These are phyloP conservation scores for Hirtodrosophila duncani DNA, from an alignment of 2,888 invertebrate species.

Conservation along the genomic window DNA sequence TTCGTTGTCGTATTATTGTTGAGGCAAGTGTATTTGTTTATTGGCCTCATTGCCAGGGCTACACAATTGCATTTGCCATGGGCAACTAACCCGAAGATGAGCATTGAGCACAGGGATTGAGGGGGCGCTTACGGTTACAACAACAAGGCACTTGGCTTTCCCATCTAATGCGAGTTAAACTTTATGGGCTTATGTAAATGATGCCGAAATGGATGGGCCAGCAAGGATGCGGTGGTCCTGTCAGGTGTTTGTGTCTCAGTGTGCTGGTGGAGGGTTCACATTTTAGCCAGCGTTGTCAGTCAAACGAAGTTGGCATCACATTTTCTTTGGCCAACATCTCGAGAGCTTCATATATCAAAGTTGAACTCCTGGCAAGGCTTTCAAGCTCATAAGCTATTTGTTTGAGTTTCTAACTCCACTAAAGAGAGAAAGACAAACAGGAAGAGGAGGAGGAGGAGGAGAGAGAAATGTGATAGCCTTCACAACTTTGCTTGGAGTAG, in stretches of 20 bases:
- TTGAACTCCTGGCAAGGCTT: conserved; percentile 7
- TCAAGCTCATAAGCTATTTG: conserved; percentile 33
- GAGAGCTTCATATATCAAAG: conserved; percentile 64
- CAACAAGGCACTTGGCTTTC: conserved; percentile 56
- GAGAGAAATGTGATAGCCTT: too few species aligned
- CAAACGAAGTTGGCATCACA: conserved; percentile 41
- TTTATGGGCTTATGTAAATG: conserved; percentile 65
- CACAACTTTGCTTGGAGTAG: too few species aligned
- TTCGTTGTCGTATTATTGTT: neutral
- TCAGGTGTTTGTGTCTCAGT: neutral
- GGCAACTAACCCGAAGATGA: conserved; percentile 56
- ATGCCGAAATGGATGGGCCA: conserved; percentile 28
- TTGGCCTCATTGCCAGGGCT: conserved; percentile 63
- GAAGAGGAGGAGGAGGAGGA: neutral
- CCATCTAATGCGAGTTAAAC: conserved; percentile 60
- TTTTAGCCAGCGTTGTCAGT: conserved; percentile 3
- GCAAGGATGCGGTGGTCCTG: conserved; percentile 12
- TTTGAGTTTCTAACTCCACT: too few species aligned
- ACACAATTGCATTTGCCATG: conserved; percentile 70
- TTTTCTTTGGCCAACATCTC: conserved; percentile 38
- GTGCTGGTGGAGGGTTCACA: neutral
- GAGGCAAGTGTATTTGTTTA: conserved; percentile 62
- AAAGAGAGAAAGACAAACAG: conserved; percentile 1
- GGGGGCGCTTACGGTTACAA: too few species aligned
- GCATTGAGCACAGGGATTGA: too few species aligned